Conservation (phyloP, 2,113 vertebrate genomes). For the Empidonax alnorum region DNA sequence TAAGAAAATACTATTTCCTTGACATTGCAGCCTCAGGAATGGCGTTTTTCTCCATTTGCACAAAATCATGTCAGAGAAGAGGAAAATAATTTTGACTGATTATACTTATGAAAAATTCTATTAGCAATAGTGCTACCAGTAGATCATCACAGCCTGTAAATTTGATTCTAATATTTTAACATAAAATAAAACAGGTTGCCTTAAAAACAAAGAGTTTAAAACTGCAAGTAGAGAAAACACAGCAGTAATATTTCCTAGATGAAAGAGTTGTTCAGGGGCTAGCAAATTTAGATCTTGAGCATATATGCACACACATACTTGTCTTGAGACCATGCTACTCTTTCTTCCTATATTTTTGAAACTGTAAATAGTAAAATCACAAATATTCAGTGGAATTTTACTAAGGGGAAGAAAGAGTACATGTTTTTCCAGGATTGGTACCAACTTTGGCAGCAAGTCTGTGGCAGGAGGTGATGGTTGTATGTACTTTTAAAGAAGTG, state of each 20-base stretch:
- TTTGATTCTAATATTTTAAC: not conserved
- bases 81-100: not conserved
- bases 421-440: not conserved
- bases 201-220: not conserved
- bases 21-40: not conserved
- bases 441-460: not conserved
- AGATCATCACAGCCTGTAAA: not conserved
- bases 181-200: not conserved
- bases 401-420: not conserved
- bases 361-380: not conserved
- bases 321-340: not conserved
- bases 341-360: not conserved
- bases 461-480: not conserved
- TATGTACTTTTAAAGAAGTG: not conserved
- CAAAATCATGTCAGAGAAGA: not conserved
- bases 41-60: not conserved
- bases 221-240: not conserved
- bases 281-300: not conserved
- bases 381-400: not conserved
- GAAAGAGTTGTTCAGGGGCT: not conserved
- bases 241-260: not conserved
- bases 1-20: not conserved
- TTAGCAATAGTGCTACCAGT: not conserved
- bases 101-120: not conserved
- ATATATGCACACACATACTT: not conserved